These are phyloP conservation scores for Entosphenus tridentatus DNA, from an alignment of 2,113 vertebrate genomes.

Conservation along the genomic window DNA sequence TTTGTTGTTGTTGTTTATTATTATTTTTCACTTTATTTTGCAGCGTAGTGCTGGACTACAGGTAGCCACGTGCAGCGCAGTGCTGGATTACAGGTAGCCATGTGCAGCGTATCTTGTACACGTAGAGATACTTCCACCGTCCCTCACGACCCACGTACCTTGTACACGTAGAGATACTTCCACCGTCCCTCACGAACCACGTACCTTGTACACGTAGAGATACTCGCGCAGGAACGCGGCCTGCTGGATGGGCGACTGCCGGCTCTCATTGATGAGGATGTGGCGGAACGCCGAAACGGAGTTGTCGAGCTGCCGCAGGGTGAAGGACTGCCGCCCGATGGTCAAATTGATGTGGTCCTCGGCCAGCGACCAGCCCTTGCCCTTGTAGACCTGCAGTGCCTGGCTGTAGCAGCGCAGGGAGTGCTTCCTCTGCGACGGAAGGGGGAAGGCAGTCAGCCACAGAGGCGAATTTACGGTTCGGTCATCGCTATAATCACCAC, in stretches of 20 bases:
- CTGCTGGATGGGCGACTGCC: constrained; percentile 69
- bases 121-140: constrained; percentile 81
- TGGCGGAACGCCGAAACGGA: constrained; percentile 69
- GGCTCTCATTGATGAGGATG: constrained; percentile 80
- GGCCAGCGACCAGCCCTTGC: constrained; percentile 77
- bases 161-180: constrained; percentile 79
- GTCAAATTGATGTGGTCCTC: constrained; percentile 98
- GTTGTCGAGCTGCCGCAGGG: constrained; percentile 50
- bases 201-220: constrained; percentile 83
- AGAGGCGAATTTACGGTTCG: too few species aligned
- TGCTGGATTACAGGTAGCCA: too few species aligned
- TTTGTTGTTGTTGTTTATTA: too few species aligned
- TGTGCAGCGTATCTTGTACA: constrained; percentile 45
- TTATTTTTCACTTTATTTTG: too few species aligned
- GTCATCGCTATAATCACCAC: too few species aligned
- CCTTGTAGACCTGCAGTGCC: constrained; percentile 94
- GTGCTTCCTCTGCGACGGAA: constrained; percentile 44
- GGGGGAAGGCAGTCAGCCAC: not conserved
- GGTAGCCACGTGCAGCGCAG: too few species aligned
- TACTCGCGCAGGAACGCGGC: constrained; percentile 80
- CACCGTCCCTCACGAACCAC: constrained; percentile 28
- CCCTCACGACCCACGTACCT: constrained; percentile 44
- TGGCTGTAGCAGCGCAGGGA: constrained; percentile 88
- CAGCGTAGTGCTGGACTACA: too few species aligned
- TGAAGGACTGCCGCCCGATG: constrained; percentile 82